phyloP scores from a whole-genome alignment of 2,888 invertebrate species.

The Mallateleia sp. region DNA sequence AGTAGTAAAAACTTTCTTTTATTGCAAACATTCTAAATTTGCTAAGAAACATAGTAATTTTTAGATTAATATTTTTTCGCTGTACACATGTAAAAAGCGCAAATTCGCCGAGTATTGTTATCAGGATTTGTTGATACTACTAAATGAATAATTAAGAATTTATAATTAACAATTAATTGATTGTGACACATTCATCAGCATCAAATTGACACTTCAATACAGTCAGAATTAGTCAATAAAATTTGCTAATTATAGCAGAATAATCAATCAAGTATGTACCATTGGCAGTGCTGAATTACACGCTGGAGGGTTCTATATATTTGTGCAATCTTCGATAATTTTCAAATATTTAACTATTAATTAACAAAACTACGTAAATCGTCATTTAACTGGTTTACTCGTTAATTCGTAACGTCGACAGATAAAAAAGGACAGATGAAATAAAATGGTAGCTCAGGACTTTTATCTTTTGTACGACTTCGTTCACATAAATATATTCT shows the following conservation, averaged over 20 bases:
- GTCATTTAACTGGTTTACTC: not conserved
- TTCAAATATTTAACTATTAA: slow-evolving; percentile 31
- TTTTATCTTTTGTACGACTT: too few relatives aligned
- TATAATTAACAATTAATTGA: slow-evolving; percentile 58
- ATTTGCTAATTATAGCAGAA: slow-evolving; percentile 66
- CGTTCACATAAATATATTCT: too few relatives aligned
- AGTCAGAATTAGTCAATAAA: slow-evolving; percentile 59
- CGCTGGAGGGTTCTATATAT: not conserved
- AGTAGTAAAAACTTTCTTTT: too few relatives aligned
- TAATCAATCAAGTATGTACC: slow-evolving; percentile 61
- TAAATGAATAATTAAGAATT: slow-evolving; percentile 21
- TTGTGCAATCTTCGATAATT: slow-evolving; percentile 24
- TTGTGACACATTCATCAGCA: slow-evolving; percentile 39
- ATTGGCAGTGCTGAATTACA: slow-evolving; percentile 33
- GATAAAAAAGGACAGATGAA: too few relatives aligned
- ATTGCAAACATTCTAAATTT: too few relatives aligned
- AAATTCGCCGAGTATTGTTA: not conserved
- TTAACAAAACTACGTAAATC: not conserved
- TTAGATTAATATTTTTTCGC: too few relatives aligned
- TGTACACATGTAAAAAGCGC: not conserved
- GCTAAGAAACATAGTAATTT: too few relatives aligned
- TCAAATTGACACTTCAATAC: slow-evolving; percentile 54
- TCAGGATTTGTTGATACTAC: slow-evolving; percentile 10
- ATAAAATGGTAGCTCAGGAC: too few relatives aligned
- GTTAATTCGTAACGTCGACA: not conserved